Base-by-base conservation (phyloP, 64 coral and sea anemone genomes). In the Cladopsammia gracilis region DNA sequence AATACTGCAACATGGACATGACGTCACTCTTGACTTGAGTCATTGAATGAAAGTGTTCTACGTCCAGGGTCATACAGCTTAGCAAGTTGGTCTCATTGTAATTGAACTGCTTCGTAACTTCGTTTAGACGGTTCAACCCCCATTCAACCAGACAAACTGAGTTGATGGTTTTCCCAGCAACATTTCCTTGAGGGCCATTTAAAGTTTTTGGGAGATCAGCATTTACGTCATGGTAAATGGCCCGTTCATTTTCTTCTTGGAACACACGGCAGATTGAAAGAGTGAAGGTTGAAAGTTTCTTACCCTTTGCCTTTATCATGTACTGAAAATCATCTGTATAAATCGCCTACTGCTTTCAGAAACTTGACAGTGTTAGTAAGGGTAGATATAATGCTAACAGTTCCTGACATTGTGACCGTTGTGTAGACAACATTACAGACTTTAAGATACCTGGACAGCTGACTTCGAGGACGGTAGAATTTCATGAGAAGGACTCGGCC, bases 241-340 rank as follows among this genome's bases (percentile, higher is more conserved):
- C 57, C 24, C 25, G 56, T 62, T 81, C 57, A 12, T 81, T 81
- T 81, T 81, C 56, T 57, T 47, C 25, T 62, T 62, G 25, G 57
- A 81, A 81, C 73, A 89, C 87, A 60, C 72, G 53, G 14, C 56
- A 89, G 71, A 64, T 86, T 11, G 9, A 62, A 62, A 65, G 62
- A 68, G 49, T 86, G 43, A 49, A 86, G 46, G 42, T 65, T 66
- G 25, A 70, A 65, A 42, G 10, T 50, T 47, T 86, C 62, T 15
- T 50, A 86, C 19, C 22, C 12, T 25, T 66, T 86, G 82, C 62
- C 62, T 86, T 86, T 86, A 18, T 69, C 62, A 26, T 82, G 89
- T 82, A 91, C 89, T 24, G 45, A 92, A 92, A 92, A 92, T 48
- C 78, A 78, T 16, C 64, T 91, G 64, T 91, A 92, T 64, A 92